Conservation (phyloP, 2,888 invertebrate genomes). For the Aleiodes alternator region DNA sequence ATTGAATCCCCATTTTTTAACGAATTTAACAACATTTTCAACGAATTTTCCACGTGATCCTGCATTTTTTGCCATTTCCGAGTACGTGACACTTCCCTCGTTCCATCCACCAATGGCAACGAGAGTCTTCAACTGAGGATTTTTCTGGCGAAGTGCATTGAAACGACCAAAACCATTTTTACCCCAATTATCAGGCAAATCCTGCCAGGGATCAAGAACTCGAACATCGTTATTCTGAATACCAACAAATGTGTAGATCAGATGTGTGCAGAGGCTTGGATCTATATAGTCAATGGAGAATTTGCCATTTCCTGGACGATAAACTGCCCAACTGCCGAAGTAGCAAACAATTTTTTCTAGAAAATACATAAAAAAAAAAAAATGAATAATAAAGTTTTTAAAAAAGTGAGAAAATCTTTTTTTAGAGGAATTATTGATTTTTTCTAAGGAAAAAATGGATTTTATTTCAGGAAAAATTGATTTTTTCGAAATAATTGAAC, state of each 20-base stretch:
- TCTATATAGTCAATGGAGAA: conserved; percentile 83
- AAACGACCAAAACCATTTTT: conserved; percentile 78
- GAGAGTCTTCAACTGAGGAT: conserved; percentile 78
- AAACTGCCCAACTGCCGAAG: conserved; percentile 86
- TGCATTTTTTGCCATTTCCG: conserved; percentile 77
- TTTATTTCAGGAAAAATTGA: too few species aligned
- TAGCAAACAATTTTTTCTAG: conserved; percentile 84
- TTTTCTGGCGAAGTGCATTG: conserved; percentile 77
- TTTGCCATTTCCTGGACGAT: conserved; percentile 81
- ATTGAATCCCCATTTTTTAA: conserved; percentile 80
- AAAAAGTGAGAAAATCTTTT: too few species aligned
- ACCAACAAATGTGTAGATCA: conserved; percentile 86
- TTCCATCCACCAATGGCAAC: conserved; percentile 85
- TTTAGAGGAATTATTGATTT: too few species aligned
- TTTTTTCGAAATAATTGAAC: too few species aligned
- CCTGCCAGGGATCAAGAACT: conserved; percentile 80
- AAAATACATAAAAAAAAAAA: conserved; percentile 13
- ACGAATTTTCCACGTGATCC: conserved; percentile 77
- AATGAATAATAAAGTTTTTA: background rate
- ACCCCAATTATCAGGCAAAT: conserved; percentile 77
- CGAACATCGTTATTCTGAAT: conserved; percentile 77
- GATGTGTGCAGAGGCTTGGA: conserved; percentile 83
- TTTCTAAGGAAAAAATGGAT: background rate
- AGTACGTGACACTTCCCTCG: conserved; percentile 80
- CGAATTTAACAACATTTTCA: conserved; percentile 77